phyloP scores from a whole-genome alignment of 2,113 vertebrate genomes.

The Paramormyrops kingsleyae region DNA sequence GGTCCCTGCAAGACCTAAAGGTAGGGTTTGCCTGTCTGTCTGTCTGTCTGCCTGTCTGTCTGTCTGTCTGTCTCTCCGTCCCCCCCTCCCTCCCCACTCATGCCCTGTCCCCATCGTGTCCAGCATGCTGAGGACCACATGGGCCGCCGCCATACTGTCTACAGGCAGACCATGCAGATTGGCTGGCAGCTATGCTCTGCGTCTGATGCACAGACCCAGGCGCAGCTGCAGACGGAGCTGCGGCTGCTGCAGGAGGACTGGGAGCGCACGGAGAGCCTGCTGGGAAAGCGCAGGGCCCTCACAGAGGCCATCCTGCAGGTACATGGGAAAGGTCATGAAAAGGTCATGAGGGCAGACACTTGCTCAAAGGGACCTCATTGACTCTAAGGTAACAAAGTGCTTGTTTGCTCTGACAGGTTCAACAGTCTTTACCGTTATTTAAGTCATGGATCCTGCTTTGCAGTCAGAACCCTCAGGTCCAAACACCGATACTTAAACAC shows the following conservation, averaged over 20 bases:
- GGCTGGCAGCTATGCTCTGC: conserved; percentile 53
- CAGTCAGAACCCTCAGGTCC: not conserved
- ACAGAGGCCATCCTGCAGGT: conserved; percentile 57
- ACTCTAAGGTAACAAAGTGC: not conserved
- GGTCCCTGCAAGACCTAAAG: conserved; percentile 60
- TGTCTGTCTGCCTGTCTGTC: too few relatives aligned
- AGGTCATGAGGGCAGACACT: not conserved
- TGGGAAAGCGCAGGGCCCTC: conserved; percentile 47
- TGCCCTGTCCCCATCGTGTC: not conserved
- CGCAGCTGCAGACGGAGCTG: conserved; percentile 55
- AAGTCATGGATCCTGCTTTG: not conserved
- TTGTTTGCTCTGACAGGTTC: not conserved
- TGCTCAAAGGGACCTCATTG: not conserved
- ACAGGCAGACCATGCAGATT: conserved; percentile 50
- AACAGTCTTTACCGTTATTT: not conserved
- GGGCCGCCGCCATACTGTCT: conserved; percentile 51
- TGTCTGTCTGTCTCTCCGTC: not conserved
- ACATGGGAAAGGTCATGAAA: not conserved
- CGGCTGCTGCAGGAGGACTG: conserved; percentile 61
- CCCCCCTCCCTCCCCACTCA: not conserved
- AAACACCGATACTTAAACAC: not conserved
- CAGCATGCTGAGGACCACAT: conserved; percentile 64
- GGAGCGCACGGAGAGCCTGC: conserved; percentile 49
- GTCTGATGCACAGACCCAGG: conserved; percentile 29
- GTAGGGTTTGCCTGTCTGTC: conserved; percentile 47